Base-by-base conservation (phyloP, 2,797 vertebrate genomes). In the Otolemur crassicaudatus region DNA sequence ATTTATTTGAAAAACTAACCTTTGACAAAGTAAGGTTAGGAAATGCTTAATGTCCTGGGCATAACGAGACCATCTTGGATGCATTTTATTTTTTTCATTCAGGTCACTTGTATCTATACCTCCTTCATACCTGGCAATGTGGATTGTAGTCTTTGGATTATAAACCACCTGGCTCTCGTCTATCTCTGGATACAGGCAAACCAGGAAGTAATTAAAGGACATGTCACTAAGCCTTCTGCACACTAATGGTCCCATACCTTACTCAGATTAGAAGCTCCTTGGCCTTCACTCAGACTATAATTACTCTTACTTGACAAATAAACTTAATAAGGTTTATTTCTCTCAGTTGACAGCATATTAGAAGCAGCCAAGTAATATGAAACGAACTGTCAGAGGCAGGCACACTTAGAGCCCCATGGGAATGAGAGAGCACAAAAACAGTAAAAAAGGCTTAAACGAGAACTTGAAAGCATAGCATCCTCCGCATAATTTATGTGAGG, bases 231-330 rank as follows among this genome's bases (percentile, higher is more conserved):
- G 10, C 7, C 6, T 82, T 81, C 85, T 7, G 31, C 5, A n/a
- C 1, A 5, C 19, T 80, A 56, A 83, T 25, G 7, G 25, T 19
- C 23, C 46, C 1, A 19, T 2, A 10, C n/a, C 19, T 43, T 29
- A 34, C 65, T 87, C 60, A 81, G 46, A 69, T 34, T 34, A 77
- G 43, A 61, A 7, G 40, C 16, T 3, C n/a, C 29, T 3, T 29
- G 19, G 10, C 22, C 46, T 9, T 53, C 60, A n/a, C n/a, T 49
- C 60, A 22, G 37, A 63, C n/a, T 34, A 72, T 27, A 70, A 87
- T 82, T 84, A 72, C 58, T 91, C 79, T 95, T 87, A 31, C 17
- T 83, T 87, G 83, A 49, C 49, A 86, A 92, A 85, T 46, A 90
- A 87, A 58, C 34, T 69, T 81, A 76, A 90, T 19, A 80, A 60